A percentile compares a stretch with the other conserved stretches of the same genome.
Conservation (phyloP, 2,113 vertebrate genomes). For the Anarhynchus alexandrinus region DNA sequence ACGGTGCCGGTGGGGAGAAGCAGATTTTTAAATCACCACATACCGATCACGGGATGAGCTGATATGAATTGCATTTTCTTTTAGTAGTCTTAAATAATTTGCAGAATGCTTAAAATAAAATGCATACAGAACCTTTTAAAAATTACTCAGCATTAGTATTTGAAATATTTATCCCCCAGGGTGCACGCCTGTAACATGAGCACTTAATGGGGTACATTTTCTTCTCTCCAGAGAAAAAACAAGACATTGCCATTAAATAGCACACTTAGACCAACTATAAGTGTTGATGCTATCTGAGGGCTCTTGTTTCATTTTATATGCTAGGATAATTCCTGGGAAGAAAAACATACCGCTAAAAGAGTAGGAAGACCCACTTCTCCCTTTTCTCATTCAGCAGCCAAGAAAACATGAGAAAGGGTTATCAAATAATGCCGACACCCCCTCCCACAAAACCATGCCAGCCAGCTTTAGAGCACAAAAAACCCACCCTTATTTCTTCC, state of each 20-base stretch:
- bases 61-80: neutral
- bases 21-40: neutral
- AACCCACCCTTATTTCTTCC: neutral
- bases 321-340: neutral
- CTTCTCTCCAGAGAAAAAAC: conserved; percentile 34
- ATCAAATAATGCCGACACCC: neutral
- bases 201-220: conserved; percentile 56
- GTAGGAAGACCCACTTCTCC: neutral
- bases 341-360: neutral
- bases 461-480: neutral
- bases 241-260: conserved; percentile 39
- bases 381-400: neutral
- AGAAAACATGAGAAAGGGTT: neutral
- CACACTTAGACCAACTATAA: neutral
- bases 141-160: conserved; percentile 54
- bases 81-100: conserved; percentile 21
- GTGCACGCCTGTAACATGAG: neutral
- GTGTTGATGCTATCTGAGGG: conserved; percentile 6
- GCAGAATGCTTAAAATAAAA: conserved; percentile 35
- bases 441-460: neutral
- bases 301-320: conserved; percentile 39
- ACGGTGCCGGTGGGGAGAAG: neutral
- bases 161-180: conserved; percentile 40
- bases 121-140: conserved; percentile 32
- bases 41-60: neutral